Evolutionary conservation across 2,797 vertebrate species (phyloP).

Genomic region (Sparus aurata): DNA sequence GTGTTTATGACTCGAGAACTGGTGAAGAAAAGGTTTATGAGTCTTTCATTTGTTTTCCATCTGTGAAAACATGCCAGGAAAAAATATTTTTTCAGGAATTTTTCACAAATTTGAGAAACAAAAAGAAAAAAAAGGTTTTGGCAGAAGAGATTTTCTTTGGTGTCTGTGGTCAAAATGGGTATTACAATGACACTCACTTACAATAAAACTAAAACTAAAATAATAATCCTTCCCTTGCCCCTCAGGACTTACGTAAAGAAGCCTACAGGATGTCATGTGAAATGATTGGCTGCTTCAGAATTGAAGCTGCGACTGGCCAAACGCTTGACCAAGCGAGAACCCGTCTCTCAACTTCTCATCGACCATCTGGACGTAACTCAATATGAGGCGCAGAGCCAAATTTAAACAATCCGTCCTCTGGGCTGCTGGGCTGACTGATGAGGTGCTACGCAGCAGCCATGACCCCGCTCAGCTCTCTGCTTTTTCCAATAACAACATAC

Average conservation of each 20-base stretch:
- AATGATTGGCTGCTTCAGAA: slow-evolving; percentile 53
- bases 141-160: no score
- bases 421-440: slow-evolving; percentile 81
- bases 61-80: no score
- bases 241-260: slow-evolving; percentile 2
- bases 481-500: slow-evolving; percentile 77
- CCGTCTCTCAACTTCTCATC: slow-evolving; percentile 62
- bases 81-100: no score
- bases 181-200: no score
- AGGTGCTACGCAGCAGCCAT: slow-evolving; percentile 78
- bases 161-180: no score
- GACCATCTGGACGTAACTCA: slow-evolving; percentile 80
- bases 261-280: slow-evolving; percentile 57
- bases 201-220: no score
- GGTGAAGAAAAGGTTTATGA: no score
- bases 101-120: no score
- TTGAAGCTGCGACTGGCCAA: slow-evolving; percentile 48
- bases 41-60: no score
- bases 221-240: no score
- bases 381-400: slow-evolving; percentile 72
- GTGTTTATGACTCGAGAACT: no score
- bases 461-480: slow-evolving; percentile 75
- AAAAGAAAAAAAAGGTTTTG: no score
- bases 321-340: slow-evolving; percentile 55
- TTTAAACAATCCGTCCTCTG: slow-evolving; percentile 76